Conservation (phyloP, 2,888 invertebrate species). For the Cotesia congregata region DNA sequence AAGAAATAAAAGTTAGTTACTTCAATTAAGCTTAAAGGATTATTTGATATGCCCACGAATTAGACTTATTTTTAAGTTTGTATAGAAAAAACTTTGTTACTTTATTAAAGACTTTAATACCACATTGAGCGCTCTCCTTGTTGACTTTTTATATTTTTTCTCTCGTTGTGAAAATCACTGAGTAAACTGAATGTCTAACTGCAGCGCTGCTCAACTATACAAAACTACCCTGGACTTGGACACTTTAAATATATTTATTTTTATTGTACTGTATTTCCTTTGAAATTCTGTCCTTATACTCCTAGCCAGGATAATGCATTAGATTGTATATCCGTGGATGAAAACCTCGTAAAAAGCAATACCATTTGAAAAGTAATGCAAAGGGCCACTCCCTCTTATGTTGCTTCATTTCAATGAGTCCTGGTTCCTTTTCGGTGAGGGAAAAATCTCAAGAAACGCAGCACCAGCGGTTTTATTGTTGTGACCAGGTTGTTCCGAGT, state of each 20-base stretch:
- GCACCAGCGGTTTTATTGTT: constrained; percentile 56
- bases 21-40: neutral
- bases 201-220: neutral
- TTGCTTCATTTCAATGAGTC: neutral
- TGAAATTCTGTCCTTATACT: neutral
- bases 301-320: constrained; percentile 6
- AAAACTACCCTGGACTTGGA: neutral
- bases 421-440: neutral
- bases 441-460: constrained; percentile 23
- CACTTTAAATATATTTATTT: neutral
- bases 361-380: constrained; percentile 9
- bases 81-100: constrained; percentile 22
- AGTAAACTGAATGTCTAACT: constrained; percentile 10
- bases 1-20: neutral
- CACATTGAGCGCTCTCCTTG: constrained; percentile 30
- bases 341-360: constrained; percentile 21
- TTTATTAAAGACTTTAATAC: constrained; percentile 30
- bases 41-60: constrained; percentile 26
- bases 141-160: constrained; percentile 24
- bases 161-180: constrained; percentile 17
- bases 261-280: constrained; percentile 11
- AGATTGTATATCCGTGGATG: neutral
- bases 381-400: neutral
- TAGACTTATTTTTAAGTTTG: constrained; percentile 19
- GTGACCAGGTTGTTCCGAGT: constrained; percentile 38